Percentiles rank a stretch among this genome's conserved stretches.
phyloP scores from a whole-genome alignment of 2,888 invertebrate genomes.

The Neelides folsomi region DNA sequence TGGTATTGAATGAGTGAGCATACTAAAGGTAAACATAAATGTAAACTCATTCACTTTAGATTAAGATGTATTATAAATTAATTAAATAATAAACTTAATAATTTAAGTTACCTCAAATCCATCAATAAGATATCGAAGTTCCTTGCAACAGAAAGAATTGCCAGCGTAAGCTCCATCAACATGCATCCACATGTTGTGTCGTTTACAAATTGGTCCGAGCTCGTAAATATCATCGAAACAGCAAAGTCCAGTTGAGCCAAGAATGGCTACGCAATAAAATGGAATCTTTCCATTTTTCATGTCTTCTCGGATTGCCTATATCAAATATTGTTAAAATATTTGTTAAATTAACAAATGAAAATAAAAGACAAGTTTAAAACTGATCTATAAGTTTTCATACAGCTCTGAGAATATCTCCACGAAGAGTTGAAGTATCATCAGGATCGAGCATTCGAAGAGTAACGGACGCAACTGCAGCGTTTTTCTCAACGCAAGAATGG shows the following conservation, averaged over 20 bases:
- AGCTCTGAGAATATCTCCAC: slow-evolving; percentile 4
- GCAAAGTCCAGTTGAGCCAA: slow-evolving; percentile 24
- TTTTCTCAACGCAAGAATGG: slow-evolving; percentile 24
- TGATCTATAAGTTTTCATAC: slow-evolving; percentile 4
- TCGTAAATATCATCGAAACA: slow-evolving; percentile 21
- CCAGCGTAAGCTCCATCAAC: slow-evolving; percentile 25
- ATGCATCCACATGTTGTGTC: slow-evolving; percentile 22
- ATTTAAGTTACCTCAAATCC: slow-evolving; percentile 16
- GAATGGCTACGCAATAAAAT: slow-evolving; percentile 19
- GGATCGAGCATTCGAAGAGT: slow-evolving; percentile 15
- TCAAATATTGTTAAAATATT: neutral
- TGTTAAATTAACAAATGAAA: neutral
- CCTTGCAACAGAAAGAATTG: slow-evolving; percentile 16
- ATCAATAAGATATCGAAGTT: slow-evolving; percentile 16
- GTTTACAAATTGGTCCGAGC: slow-evolving; percentile 20
- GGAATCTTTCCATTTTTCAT: slow-evolving; percentile 16
- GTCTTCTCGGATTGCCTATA: slow-evolving; percentile 18
- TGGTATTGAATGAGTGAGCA: slow-evolving; percentile 18
- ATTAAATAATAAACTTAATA: too few relatives aligned
- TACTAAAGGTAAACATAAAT: slow-evolving; percentile 8
- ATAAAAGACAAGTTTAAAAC: too few relatives aligned
- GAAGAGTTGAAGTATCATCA: slow-evolving; percentile 12
- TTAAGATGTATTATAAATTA: too few relatives aligned
- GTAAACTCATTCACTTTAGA: neutral
- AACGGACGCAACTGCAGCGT: slow-evolving; percentile 13